Conservation (phyloP, 2,888 invertebrate genomes). For the Dioctria rufipes region DNA sequence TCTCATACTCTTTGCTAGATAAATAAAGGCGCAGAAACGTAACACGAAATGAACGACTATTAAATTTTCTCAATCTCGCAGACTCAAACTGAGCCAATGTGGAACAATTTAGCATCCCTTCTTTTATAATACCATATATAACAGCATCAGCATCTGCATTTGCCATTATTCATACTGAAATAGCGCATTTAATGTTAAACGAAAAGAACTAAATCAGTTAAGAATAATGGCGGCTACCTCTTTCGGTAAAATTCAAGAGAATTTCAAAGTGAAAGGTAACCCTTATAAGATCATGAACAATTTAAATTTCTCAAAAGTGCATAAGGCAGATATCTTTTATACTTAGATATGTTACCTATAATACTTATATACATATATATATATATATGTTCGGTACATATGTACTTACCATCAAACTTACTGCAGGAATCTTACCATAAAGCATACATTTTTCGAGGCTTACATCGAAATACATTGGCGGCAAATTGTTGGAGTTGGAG, state of each 20-base stretch:
- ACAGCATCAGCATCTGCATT: background rate
- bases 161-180: constrained; percentile 18
- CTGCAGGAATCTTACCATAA: background rate
- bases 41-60: background rate
- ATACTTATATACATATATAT: background rate
- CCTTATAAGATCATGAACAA: constrained; percentile 8
- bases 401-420: no score
- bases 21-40: background rate
- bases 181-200: constrained; percentile 5
- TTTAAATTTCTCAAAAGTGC: constrained; percentile 39
- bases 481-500: background rate
- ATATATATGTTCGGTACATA: no score
- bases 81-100: background rate
- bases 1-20: no score
- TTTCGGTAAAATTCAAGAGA: no score
- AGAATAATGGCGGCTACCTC: background rate
- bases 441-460: background rate
- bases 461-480: background rate
- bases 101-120: constrained; percentile 1
- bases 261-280: constrained; percentile 23
- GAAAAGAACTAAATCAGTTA: constrained; percentile 15
- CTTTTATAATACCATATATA: no score
- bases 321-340: background rate
- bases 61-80: no score
- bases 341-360: background rate